Percentiles rank a stretch among this genome's conserved stretches.
These are phyloP conservation scores for Zonitis immaculata DNA, from an alignment of 2,888 invertebrate species.

Conservation along the genomic window DNA sequence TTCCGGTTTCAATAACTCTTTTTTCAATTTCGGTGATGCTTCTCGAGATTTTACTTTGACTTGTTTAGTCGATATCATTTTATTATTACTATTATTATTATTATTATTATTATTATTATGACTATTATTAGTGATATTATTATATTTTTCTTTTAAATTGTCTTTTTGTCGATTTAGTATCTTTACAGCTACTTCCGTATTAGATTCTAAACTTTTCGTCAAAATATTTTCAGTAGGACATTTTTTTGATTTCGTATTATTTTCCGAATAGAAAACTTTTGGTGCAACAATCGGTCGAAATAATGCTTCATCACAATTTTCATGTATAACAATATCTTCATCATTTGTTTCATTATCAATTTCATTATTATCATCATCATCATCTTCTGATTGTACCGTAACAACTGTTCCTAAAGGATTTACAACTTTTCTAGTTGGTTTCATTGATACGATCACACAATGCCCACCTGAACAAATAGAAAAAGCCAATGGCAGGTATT, in stretches of 20 bases:
- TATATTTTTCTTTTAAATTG: conserved; percentile 14
- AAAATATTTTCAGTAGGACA: conserved; percentile 29
- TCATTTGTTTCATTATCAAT: too few species aligned
- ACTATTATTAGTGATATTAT: conserved; percentile 10
- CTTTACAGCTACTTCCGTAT: conserved; percentile 33
- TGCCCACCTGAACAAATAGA: conserved; percentile 71
- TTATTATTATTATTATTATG: conserved; percentile 19
- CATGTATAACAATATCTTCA: conserved; percentile 47
- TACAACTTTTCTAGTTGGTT: conserved; percentile 61
- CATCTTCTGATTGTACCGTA: conserved; percentile 49
- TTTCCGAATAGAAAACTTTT: conserved; percentile 43
- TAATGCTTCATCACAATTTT: conserved; percentile 63
- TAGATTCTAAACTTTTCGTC: conserved; percentile 33
- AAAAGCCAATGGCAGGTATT: conserved; percentile 80
- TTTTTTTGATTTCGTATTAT: conserved; percentile 21
- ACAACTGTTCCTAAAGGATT: conserved; percentile 73
- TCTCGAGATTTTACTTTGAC: conserved; percentile 8
- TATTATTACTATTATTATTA: conserved; percentile 11
- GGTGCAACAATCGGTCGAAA: conserved; percentile 63
- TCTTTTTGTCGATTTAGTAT: conserved; percentile 7
- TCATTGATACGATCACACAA: conserved; percentile 48
- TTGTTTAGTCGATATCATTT: conserved; percentile 5
- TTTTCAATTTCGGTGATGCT: conserved; percentile 14
- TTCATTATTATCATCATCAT: conserved; percentile 7
- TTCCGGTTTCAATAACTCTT: conserved; percentile 1